These are phyloP conservation scores for Monochamus saltuarius DNA, from an alignment of 1,140 invertebrate species.

Conservation along the genomic window DNA sequence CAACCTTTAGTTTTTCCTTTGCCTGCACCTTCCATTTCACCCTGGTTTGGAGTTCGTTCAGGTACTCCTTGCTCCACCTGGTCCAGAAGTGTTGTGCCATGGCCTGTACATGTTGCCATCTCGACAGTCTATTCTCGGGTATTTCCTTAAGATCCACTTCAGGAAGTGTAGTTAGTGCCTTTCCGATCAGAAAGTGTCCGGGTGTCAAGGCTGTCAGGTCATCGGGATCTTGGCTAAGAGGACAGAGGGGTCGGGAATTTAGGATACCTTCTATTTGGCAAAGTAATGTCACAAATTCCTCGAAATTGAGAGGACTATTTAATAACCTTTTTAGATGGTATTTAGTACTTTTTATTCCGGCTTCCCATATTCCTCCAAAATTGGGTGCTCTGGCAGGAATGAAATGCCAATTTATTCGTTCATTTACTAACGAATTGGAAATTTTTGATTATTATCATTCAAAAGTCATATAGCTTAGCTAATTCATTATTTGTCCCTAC, in stretches of 20 bases:
- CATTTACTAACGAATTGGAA: background rate
- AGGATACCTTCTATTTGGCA: slow-evolving; percentile 21
- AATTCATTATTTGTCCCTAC: slow-evolving; percentile 20
- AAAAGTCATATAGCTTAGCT: background rate
- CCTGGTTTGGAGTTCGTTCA: slow-evolving; percentile 26
- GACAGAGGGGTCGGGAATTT: slow-evolving; percentile 32
- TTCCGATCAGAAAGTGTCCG: slow-evolving; percentile 35
- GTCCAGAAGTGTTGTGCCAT: slow-evolving; percentile 8
- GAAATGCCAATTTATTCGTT: background rate
- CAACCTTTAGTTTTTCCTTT: background rate
- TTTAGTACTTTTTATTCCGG: too few relatives aligned
- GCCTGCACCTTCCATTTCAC: slow-evolving; percentile 21
- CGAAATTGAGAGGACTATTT: too few relatives aligned
- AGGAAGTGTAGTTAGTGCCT: slow-evolving; percentile 11
- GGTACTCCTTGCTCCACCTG: slow-evolving; percentile 32
- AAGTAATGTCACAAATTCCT: too few relatives aligned
- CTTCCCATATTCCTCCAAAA: too few relatives aligned
- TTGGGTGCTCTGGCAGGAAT: too few relatives aligned
- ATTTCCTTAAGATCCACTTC: background rate
- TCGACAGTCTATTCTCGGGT: background rate
- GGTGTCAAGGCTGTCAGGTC: slow-evolving; percentile 28
- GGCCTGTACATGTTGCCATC: slow-evolving; percentile 4
- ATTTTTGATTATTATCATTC: background rate
- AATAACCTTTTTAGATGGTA: too few relatives aligned
- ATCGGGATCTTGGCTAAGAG: slow-evolving; percentile 29